Conservation (phyloP, 1,140 invertebrate species). For the Steinernema feltiae region DNA sequence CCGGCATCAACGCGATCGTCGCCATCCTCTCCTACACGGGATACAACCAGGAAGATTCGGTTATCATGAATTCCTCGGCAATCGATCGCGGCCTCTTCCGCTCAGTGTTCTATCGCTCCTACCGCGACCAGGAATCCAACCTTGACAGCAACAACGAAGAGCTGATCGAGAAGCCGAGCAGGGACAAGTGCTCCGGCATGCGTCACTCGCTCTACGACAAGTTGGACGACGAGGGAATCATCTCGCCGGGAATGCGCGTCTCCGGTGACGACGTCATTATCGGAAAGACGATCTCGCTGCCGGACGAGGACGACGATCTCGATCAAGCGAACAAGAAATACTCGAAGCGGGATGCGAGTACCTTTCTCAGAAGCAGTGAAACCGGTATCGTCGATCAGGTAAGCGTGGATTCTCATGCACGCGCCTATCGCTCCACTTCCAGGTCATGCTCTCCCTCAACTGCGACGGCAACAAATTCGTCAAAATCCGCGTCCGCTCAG, state of each 20-base stretch:
- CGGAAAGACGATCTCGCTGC: constrained; percentile 92
- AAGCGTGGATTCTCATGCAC: too few relatives aligned
- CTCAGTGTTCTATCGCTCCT: constrained; percentile 87
- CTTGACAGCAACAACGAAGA: constrained; percentile 90
- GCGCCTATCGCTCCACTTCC: too few relatives aligned
- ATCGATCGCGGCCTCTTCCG: constrained; percentile 97
- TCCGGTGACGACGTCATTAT: constrained; percentile 97
- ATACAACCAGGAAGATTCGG: constrained; percentile 98
- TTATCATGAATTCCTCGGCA: constrained; percentile 92
- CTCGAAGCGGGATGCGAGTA: too few relatives aligned
- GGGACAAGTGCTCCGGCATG: constrained; percentile 80
- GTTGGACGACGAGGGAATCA: constrained; percentile 95
- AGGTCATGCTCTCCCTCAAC: too few relatives aligned
- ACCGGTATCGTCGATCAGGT: too few relatives aligned
- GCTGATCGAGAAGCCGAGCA: constrained; percentile 91
- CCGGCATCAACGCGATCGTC: constrained; percentile 90
- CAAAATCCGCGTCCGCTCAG: too few relatives aligned
- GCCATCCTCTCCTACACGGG: constrained; percentile 97
- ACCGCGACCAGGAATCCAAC: constrained; percentile 93
- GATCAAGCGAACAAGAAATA: constrained; percentile 65
- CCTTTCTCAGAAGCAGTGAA: too few relatives aligned
- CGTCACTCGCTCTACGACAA: constrained; percentile 97
- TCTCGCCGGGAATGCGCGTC: constrained; percentile 91
- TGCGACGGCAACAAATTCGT: too few relatives aligned
- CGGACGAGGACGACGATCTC: constrained; percentile 65